These are phyloP conservation scores for Nycteola revayana DNA, from an alignment of 2,888 invertebrate genomes.

Conservation along the genomic window DNA sequence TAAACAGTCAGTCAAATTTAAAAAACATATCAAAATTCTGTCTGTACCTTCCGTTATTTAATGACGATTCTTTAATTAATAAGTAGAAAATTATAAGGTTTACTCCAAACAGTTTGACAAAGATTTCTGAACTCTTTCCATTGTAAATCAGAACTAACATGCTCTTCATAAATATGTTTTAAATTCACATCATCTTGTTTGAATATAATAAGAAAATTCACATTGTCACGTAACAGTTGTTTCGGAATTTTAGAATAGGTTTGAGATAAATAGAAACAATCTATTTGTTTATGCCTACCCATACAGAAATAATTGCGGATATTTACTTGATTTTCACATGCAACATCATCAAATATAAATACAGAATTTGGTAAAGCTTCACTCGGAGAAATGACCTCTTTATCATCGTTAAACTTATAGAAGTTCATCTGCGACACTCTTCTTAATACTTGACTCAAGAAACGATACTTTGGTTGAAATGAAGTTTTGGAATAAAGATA, in stretches of 20 bases:
- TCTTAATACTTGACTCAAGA: constrained; percentile 11
- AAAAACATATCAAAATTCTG: constrained; percentile 2
- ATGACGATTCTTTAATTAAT: constrained; percentile 4
- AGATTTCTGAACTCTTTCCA: neutral
- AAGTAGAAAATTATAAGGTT: neutral
- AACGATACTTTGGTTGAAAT: constrained; percentile 19
- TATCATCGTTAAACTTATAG: constrained; percentile 1
- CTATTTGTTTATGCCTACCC: constrained; percentile 4
- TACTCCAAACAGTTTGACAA: neutral
- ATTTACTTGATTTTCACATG: constrained; percentile 4
- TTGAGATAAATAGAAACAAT: too few relatives aligned
- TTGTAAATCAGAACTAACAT: neutral
- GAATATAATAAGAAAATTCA: neutral
- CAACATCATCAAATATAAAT: constrained; percentile 1
- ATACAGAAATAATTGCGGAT: constrained; percentile 11
- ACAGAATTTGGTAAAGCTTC: constrained; percentile 2
- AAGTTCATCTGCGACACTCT: constrained; percentile 9
- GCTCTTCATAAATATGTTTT: too few relatives aligned
- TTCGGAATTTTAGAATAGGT: constrained; percentile 1
- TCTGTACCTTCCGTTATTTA: constrained; percentile 3
- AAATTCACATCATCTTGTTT: constrained; percentile 3
- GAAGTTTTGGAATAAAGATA: constrained; percentile 21
- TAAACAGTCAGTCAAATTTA: neutral
- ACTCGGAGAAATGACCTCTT: constrained; percentile 2
- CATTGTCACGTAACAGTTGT: constrained; percentile 1